phyloP scores from a whole-genome alignment of 2,797 vertebrate species.

The Amazonetta brasiliensis region DNA sequence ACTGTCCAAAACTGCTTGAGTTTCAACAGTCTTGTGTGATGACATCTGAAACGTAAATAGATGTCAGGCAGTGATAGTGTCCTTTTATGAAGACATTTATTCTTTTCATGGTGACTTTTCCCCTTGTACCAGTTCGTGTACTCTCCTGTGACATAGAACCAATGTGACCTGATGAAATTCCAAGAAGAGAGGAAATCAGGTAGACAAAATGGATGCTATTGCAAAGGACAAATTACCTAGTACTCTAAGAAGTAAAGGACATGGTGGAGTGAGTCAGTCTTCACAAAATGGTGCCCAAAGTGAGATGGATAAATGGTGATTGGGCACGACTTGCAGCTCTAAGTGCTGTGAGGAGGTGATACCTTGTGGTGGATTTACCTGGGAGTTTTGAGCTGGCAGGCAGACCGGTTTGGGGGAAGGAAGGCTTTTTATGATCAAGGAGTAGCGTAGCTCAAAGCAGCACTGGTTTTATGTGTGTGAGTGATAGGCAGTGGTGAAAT shows the following conservation, averaged over 20 bases:
- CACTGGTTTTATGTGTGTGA: neutral
- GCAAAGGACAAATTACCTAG: neutral
- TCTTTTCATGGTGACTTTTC: slow-evolving; percentile 2
- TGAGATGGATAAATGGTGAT: neutral
- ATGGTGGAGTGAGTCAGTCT: neutral
- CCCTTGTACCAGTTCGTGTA: neutral
- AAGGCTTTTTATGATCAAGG: slow-evolving; percentile 12
- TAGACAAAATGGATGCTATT: neutral
- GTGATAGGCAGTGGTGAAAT: neutral
- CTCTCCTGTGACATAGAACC: neutral
- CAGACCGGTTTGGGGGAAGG: neutral
- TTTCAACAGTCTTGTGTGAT: neutral
- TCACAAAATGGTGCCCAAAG: neutral
- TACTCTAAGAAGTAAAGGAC: slow-evolving; percentile 32
- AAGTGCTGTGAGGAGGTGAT: neutral
- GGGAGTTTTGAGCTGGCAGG: slow-evolving; percentile 36
- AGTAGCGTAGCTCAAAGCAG: neutral
- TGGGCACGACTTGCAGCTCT: neutral
- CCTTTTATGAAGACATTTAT: slow-evolving; percentile 1
- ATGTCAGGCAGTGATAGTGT: neutral
- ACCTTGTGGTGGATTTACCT: neutral
- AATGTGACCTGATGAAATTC: slow-evolving; percentile 19
- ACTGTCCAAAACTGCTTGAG: neutral
- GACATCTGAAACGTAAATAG: slow-evolving; percentile 4
- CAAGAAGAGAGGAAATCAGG: neutral